Evolutionary conservation across 2,113 vertebrate species (phyloP).

Genomic region (Guaruba guarouba): DNA sequence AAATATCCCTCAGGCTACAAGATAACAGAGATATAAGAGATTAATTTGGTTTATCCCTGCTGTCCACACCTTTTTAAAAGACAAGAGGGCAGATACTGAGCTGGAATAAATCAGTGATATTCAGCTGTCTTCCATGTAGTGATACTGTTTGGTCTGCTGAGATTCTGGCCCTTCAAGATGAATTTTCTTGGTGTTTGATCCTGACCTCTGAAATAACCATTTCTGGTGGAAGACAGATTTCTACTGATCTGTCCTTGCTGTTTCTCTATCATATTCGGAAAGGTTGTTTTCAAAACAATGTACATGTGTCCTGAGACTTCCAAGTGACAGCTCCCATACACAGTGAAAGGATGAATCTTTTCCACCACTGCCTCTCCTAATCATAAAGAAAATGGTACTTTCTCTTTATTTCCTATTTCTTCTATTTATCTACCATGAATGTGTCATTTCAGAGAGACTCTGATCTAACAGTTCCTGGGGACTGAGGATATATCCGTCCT

Average conservation of each 20-base stretch:
- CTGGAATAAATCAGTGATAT: neutral
- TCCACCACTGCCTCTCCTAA: neutral
- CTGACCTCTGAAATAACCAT: neutral
- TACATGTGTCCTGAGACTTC: neutral
- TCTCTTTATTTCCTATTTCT: conserved; percentile 13
- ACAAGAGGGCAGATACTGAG: neutral
- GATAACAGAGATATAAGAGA: neutral
- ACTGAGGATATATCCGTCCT: neutral
- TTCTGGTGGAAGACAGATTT: neutral
- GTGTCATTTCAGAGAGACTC: conserved; percentile 19
- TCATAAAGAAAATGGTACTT: neutral
- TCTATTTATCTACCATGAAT: conserved; percentile 3
- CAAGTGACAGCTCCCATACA: neutral
- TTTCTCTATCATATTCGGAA: neutral
- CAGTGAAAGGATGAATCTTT: neutral
- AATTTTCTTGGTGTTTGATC: neutral
- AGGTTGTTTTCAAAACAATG: neutral
- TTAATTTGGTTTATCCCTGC: conserved; percentile 6
- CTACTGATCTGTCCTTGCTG: neutral
- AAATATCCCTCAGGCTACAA: neutral
- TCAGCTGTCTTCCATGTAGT: neutral
- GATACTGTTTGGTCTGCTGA: neutral
- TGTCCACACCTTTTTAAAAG: neutral
- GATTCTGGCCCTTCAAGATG: neutral
- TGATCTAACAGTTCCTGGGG: conserved; percentile 6